Evolutionary conservation across 2,113 vertebrate genomes (phyloP).

Genomic region (Cynocephalus volans): DNA sequence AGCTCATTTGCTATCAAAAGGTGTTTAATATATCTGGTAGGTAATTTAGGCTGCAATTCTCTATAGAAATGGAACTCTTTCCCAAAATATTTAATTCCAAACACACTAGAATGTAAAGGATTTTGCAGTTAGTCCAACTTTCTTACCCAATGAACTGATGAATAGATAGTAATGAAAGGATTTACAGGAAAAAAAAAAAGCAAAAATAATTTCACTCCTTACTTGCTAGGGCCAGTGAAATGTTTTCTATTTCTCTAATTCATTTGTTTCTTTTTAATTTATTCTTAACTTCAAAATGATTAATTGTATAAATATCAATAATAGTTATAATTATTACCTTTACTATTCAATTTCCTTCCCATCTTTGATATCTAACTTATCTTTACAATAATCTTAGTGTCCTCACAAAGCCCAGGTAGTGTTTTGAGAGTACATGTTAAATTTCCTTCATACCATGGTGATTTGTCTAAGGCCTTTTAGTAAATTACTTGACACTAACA

Average conservation of each 20-base stretch:
- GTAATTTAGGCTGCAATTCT: neutral
- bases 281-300: neutral
- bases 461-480: too few relatives aligned
- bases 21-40: neutral
- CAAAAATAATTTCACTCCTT: neutral
- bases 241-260: neutral
- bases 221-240: neutral
- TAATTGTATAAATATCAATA: neutral
- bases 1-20: constrained; percentile 16
- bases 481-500: neutral
- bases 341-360: too few relatives aligned
- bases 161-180: neutral
- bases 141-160: neutral
- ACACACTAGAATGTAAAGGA: neutral
- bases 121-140: neutral
- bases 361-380: too few relatives aligned
- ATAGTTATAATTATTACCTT: neutral
- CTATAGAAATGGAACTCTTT: neutral
- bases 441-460: too few relatives aligned
- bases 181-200: neutral
- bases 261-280: neutral
- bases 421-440: too few relatives aligned
- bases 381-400: too few relatives aligned
- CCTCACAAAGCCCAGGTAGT: too few relatives aligned
- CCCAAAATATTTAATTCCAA: too few relatives aligned